A percentile compares a stretch with the other conserved stretches of the same genome.
Conservation (phyloP, 35 echinoderm and acorn worm genomes). For the Lytechinus variegatus region DNA sequence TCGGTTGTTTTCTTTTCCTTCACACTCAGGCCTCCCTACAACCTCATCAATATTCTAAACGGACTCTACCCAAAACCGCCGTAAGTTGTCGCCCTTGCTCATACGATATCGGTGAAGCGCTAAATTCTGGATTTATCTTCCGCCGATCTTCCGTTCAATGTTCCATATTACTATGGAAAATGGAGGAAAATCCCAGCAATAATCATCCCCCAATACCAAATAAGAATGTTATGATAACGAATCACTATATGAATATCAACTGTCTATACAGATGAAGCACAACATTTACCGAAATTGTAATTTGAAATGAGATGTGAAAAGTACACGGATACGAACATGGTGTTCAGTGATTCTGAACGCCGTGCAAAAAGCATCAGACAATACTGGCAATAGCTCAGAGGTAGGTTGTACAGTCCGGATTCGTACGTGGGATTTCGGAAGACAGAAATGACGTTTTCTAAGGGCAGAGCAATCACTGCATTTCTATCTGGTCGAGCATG, state of each 20-base stretch:
- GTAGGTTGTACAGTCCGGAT: not conserved
- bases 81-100: not conserved
- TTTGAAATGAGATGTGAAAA: not conserved
- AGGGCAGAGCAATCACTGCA: not conserved
- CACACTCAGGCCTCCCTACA: not conserved
- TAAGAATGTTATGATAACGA: not conserved
- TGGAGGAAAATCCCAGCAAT: not conserved
- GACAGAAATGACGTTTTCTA: not conserved
- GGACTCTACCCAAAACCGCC: not conserved
- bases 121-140: not conserved
- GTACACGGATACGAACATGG: not conserved
- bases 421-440: not conserved
- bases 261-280: not conserved
- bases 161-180: not conserved
- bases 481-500: not conserved
- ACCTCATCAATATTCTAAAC: not conserved
- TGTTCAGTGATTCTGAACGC: not conserved
- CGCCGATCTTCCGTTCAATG: too few species aligned
- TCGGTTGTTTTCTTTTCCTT: not conserved
- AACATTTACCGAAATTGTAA: not conserved
- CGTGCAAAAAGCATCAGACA: not conserved
- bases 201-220: too few species aligned
- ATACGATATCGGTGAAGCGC: not conserved
- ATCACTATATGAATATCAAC: not conserved
- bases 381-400: slow-evolving; percentile 25